Conservation (phyloP, 2,888 invertebrate genomes). For the Hololepta plana region DNA sequence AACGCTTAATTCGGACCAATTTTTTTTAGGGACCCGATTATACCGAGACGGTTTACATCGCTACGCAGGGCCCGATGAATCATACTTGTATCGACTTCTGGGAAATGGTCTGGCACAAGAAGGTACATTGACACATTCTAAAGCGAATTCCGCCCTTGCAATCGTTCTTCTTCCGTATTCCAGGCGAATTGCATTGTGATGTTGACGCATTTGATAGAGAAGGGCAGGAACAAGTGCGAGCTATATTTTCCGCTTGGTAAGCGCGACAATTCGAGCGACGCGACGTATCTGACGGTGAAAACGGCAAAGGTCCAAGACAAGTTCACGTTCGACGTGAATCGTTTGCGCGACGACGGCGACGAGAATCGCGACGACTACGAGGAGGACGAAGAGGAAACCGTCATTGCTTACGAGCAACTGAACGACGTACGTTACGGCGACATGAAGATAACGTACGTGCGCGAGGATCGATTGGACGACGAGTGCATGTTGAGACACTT, state of each 20-base stretch:
- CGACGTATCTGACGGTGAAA: slow-evolving; percentile 18
- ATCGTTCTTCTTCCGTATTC: slow-evolving; percentile 16
- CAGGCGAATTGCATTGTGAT: slow-evolving; percentile 50
- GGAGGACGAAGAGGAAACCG: slow-evolving; percentile 18
- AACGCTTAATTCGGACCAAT: neutral
- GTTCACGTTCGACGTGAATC: slow-evolving; percentile 23
- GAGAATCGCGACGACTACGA: neutral
- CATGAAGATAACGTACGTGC: slow-evolving; percentile 18
- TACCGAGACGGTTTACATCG: slow-evolving; percentile 71
- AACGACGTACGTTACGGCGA: slow-evolving; percentile 20
- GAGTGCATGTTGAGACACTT: slow-evolving; percentile 21
- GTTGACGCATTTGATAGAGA: slow-evolving; percentile 80
- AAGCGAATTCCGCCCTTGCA: slow-evolving; percentile 4
- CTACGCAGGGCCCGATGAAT: slow-evolving; percentile 80
- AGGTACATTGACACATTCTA: slow-evolving; percentile 15
- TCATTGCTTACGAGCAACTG: slow-evolving; percentile 21
- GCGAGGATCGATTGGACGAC: slow-evolving; percentile 16
- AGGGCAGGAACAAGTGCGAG: slow-evolving; percentile 73
- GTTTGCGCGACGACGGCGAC: no score
- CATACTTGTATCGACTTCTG: slow-evolving; percentile 85
- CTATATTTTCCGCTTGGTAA: slow-evolving; percentile 55
- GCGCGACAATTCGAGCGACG: slow-evolving; percentile 3
- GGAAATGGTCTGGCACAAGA: slow-evolving; percentile 51
- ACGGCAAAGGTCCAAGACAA: slow-evolving; percentile 22
- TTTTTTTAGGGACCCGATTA: slow-evolving; percentile 68